Evolutionary conservation across 2,113 vertebrate genomes (phyloP).

Genomic region (Thunnus maccoyii): DNA sequence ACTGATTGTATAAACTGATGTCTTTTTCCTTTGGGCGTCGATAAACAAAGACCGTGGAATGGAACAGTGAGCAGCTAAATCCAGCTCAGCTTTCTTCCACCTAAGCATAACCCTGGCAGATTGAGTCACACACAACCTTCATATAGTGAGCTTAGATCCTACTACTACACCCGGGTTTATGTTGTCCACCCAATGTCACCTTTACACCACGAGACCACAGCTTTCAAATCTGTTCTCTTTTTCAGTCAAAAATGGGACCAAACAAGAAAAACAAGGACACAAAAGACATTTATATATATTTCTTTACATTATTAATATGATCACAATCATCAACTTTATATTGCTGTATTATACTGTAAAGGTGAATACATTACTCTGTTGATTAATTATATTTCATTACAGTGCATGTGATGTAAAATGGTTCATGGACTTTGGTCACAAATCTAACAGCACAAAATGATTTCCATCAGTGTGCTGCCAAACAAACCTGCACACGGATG

Average conservation of each 20-base stretch:
- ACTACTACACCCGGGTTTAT: conserved; percentile 3
- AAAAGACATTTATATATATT: too few relatives aligned
- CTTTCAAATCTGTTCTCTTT: neutral
- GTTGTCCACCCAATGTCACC: conserved; percentile 41
- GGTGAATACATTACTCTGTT: neutral
- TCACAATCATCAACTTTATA: neutral
- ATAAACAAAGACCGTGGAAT: conserved; percentile 12
- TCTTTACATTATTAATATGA: neutral
- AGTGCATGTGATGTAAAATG: conserved; percentile 1
- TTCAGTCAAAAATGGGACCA: neutral
- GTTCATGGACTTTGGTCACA: neutral
- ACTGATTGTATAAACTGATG: neutral
- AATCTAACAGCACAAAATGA: neutral
- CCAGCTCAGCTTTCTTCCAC: conserved; percentile 19
- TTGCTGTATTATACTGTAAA: neutral
- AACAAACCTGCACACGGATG: neutral
- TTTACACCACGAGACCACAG: conserved; percentile 5
- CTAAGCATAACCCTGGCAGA: conserved; percentile 35
- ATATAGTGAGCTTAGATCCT: conserved; percentile 23
- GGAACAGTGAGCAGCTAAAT: conserved; percentile 41
- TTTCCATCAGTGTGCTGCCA: neutral
- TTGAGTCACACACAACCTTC: conserved; percentile 30
- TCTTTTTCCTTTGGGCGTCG: neutral
- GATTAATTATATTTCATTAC: neutral
- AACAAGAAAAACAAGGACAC: neutral